phyloP scores from a whole-genome alignment of 92 coral and sea anemone genomes.

The Siderastrea siderea region DNA sequence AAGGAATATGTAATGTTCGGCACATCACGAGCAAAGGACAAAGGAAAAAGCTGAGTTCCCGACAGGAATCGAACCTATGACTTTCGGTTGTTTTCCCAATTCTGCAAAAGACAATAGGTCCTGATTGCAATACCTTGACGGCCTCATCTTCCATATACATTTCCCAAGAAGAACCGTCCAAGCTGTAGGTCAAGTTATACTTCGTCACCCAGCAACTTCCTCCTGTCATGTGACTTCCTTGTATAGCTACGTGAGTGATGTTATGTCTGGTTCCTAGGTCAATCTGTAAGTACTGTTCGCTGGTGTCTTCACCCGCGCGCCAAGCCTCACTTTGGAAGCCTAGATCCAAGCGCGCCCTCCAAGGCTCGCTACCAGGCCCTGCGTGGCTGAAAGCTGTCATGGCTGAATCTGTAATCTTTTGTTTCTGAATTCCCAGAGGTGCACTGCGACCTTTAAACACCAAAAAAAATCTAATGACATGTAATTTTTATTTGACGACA shows the following conservation, averaged over 20 bases:
- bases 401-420: slow-evolving; percentile 27
- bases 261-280: slow-evolving; percentile 43
- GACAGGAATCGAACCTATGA: too few species aligned
- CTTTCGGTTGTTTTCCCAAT: too few species aligned
- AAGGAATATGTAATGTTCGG: too few species aligned
- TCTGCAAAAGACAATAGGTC: too few species aligned
- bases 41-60: too few species aligned
- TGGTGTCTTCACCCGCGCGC: slow-evolving; percentile 64
- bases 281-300: slow-evolving; percentile 55
- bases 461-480: background rate
- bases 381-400: slow-evolving; percentile 46
- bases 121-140: slow-evolving; percentile 26
- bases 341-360: slow-evolving; percentile 46
- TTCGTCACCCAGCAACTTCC: slow-evolving; percentile 60
- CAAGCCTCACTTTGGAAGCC: slow-evolving; percentile 63
- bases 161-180: slow-evolving; percentile 51
- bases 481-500: background rate
- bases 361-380: slow-evolving; percentile 29
- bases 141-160: slow-evolving; percentile 19
- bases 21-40: too few species aligned
- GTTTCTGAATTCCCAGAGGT: slow-evolving; percentile 47
- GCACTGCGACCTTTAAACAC: background rate
- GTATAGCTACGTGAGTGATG: slow-evolving; percentile 47
- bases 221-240: slow-evolving; percentile 62
- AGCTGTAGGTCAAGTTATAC: slow-evolving; percentile 40